phyloP scores from a whole-genome alignment of 1,140 invertebrate genomes.

The Cydia amplana region DNA sequence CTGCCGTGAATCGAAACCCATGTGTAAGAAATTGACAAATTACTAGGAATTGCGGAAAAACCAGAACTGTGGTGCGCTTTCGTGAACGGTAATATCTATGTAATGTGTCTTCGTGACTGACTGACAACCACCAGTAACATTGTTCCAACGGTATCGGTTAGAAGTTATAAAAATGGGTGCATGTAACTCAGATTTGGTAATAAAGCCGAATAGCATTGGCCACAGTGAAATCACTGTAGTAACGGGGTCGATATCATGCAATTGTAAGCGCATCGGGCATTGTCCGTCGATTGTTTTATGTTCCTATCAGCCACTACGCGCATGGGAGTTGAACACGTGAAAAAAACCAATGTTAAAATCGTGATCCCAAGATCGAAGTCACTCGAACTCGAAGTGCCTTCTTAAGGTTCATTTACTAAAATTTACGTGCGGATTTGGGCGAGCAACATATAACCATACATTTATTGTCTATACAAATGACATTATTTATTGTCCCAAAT shows the following conservation, averaged over 20 bases:
- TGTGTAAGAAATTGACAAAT: no score
- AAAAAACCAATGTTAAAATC: neutral
- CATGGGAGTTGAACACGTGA: neutral
- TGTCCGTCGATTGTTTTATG: slow-evolving; percentile 40
- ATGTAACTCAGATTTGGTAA: slow-evolving; percentile 28
- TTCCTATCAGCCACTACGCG: neutral
- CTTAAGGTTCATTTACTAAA: neutral
- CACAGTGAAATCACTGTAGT: slow-evolving; percentile 45
- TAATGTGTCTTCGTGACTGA: neutral
- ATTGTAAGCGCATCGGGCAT: slow-evolving; percentile 55
- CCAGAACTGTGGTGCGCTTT: neutral
- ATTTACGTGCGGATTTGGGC: no score
- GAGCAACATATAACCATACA: no score
- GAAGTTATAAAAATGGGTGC: neutral
- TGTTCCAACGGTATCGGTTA: slow-evolving; percentile 5
- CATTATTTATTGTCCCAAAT: no score
- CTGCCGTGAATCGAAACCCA: no score
- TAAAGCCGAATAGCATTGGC: slow-evolving; percentile 24
- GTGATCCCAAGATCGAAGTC: neutral
- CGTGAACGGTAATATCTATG: neutral
- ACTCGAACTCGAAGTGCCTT: neutral
- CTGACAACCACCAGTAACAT: neutral
- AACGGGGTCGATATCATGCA: slow-evolving; percentile 66
- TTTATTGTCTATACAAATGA: no score
- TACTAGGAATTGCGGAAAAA: no score